Evolutionary conservation across 2,888 invertebrate genomes (phyloP), one percentile per base, ranked within the genome.

Genomic region (Leptura quadrifasciata): DNA sequence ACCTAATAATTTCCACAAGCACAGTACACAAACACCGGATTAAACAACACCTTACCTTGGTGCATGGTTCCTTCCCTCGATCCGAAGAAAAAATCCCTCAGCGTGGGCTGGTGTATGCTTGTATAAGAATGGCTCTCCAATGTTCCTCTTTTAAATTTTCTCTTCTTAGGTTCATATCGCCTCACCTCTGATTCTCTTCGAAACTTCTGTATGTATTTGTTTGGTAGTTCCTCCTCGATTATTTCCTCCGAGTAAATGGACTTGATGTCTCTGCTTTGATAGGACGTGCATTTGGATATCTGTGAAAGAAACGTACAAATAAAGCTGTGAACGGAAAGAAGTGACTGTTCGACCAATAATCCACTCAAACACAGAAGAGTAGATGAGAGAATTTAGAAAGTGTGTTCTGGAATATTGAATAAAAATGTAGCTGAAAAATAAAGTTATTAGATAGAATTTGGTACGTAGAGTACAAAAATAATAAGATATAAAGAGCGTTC

Each of bases 101-200:
- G 74, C 0, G 84, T 83, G 8, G 82, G 82, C 68, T 89, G 88
- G n/a, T 85, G 82, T 17, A 89, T 74, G 65, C 86, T 86, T 4
- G 89, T 89, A 69, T 88, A 89, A 0, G 89, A 89, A 73, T 89
- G 89, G 75, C 87, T 89, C 76, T 89, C 88, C 17, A 90, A 77
- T 0, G 89, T 88, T 10, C 89, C 89, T 17, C 86, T 83, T 74
- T 86, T 85, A 67, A 88, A 84, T 72, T 86, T 86, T 57, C 86
- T 83, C 17, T 70, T 79, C 17, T 80, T 81, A 0, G 82, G 82
- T 39, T 81, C 74, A 72, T 82, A 85, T 5, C 84, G 78, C 70
- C 86, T 82, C 0, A 85, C 84, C 75, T 89, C 89, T 0, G 88
- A 88, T 35, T 89, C 88, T 31, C 87, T 83, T 12, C 88, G 80